Evolutionary conservation across 2,888 invertebrate species (phyloP), one percentile per base, ranked within the genome.

Genomic region (Mythimna albipuncta): DNA sequence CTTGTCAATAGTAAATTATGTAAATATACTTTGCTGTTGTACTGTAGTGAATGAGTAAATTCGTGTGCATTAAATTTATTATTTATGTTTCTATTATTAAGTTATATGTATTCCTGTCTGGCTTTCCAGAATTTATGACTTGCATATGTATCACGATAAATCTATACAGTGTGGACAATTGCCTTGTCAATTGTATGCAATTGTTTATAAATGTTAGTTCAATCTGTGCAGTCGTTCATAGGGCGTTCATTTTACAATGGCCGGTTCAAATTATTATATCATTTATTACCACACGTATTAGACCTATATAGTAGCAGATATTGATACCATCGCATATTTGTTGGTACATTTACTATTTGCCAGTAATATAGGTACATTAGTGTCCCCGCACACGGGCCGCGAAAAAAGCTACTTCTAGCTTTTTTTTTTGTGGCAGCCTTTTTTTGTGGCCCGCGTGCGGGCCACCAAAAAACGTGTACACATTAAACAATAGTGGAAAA

Each of bases 1-100:
- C 88, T 88, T 87, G 87, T 81, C 83, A 65, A 84, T 83, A 86
- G 82, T 81, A 77, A 76, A 87, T 87, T 90, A 91, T 90, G 88
- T 83, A 86, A 89, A 90, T 88, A 71, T 57, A 79, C 77, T 64
- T 81, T 69, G 79, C 63, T 47, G 64, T 62, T 67, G 61, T 77
- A 77, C 35, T 52, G n/a, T 77, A 70, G 77, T 85, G 76, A 83
- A 81, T 80, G 70, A 77, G 35, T 78, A 71, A 65, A 79, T 79
- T 77, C 73, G 55, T 64, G 55, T 66, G 74, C 52, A 63, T 69
- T 44, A 44, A 61, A 64, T 75, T 70, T 70, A 61, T 67, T 69
- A 61, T 58, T 67, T 59, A 57, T 44, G 57, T 65, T 57, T 64
- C 41, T 41, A 66, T 69, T 69, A 59, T 62, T 50, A 62, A 16